These are phyloP conservation scores for Lepidocolaptes lacrymiger DNA, from an alignment of 2,797 vertebrate species.

Conservation along the genomic window DNA sequence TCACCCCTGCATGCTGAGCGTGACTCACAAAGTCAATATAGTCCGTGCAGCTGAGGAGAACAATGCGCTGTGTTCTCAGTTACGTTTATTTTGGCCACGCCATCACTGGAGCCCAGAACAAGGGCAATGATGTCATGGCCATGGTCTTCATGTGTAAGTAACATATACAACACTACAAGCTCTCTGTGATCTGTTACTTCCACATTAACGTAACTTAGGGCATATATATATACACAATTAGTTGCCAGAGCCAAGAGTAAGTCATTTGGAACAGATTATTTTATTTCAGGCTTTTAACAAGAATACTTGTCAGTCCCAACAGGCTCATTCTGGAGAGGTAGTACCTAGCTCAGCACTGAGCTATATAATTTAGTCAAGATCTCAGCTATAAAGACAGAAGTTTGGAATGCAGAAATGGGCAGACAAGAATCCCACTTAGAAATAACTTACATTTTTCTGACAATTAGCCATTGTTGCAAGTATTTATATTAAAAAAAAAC, in stretches of 20 bases:
- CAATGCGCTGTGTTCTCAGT: not conserved
- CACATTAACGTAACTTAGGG: not conserved
- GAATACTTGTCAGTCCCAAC: conserved; percentile 11
- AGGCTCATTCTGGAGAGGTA: conserved; percentile 20
- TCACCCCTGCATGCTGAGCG: not conserved
- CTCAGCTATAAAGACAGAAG: conserved; percentile 22
- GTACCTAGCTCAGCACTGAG: not conserved
- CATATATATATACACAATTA: not conserved
- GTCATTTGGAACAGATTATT: conserved; percentile 39
- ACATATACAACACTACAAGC: not conserved
- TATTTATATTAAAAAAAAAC: conserved; percentile 11
- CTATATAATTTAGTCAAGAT: conserved; percentile 43
- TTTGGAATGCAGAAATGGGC: conserved; percentile 39
- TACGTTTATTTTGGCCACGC: not conserved
- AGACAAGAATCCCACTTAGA: conserved; percentile 44
- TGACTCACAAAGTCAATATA: conserved; percentile 27
- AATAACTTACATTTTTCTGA: conserved; percentile 51
- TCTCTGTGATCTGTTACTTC: conserved; percentile 41
- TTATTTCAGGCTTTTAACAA: conserved; percentile 46
- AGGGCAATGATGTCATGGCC: conserved; percentile 35
- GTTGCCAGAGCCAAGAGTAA: conserved; percentile 23
- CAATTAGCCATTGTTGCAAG: conserved; percentile 44
- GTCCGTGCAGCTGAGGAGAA: not conserved
- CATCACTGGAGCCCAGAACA: not conserved
- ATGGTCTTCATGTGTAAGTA: not conserved